Evolutionary conservation across 2,797 vertebrate genomes (phyloP).

Genomic region (Remorina albescens): DNA sequence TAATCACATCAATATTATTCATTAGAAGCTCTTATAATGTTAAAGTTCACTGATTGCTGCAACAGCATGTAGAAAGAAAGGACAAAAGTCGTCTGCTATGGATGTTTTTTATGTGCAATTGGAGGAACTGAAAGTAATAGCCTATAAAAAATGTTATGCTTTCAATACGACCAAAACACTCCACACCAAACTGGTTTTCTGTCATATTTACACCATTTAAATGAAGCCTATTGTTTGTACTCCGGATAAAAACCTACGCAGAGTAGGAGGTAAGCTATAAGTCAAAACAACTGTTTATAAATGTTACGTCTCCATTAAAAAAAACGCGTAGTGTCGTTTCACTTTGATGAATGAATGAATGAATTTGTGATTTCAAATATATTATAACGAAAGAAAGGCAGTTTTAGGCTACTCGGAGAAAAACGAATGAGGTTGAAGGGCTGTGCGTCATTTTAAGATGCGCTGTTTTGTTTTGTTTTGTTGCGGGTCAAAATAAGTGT

Average conservation of each 20-base stretch:
- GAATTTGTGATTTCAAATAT: too few species aligned
- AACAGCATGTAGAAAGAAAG: not conserved
- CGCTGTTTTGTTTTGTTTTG: not conserved
- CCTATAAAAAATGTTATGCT: not conserved
- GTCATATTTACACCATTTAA: not conserved
- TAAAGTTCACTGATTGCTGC: not conserved
- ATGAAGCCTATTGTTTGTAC: not conserved
- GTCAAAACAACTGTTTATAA: not conserved
- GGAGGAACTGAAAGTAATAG: not conserved
- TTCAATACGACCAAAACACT: not conserved
- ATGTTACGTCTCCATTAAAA: not conserved
- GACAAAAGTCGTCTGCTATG: not conserved
- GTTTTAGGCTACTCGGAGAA: not conserved
- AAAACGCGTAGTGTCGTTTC: not conserved
- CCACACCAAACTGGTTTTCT: not conserved
- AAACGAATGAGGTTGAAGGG: not conserved
- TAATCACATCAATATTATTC: too few species aligned
- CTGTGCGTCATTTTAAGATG: slow-evolving; percentile 4
- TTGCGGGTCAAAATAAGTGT: too few species aligned
- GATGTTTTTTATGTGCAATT: not conserved
- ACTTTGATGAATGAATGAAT: not conserved
- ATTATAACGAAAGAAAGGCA: not conserved
- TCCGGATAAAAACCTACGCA: not conserved
- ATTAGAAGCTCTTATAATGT: not conserved
- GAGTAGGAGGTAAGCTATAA: not conserved